A percentile compares a stretch with the other conserved stretches of the same genome.
phyloP scores from a whole-genome alignment of 2,888 invertebrate genomes.

The Nasonia oneida region DNA sequence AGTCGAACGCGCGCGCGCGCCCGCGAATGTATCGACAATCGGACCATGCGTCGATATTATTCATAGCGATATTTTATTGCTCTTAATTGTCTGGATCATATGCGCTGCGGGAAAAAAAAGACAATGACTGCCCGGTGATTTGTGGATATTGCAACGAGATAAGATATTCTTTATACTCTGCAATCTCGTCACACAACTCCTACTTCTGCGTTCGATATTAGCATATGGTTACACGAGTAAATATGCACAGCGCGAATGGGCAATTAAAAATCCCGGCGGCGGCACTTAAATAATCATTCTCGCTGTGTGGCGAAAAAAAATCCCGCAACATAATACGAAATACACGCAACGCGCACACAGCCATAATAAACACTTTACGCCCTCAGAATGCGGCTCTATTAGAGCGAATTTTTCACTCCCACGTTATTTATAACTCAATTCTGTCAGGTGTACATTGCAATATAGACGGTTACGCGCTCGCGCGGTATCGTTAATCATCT shows the following conservation, averaged over 20 bases:
- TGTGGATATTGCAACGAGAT: conserved; percentile 5
- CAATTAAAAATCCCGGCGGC: conserved; percentile 22
- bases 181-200: not conserved
- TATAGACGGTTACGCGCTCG: conserved; percentile 40
- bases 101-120: not conserved
- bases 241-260: conserved; percentile 12
- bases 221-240: conserved; percentile 16
- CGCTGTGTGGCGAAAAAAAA: not conserved
- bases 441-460: conserved; percentile 29
- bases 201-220: conserved; percentile 23
- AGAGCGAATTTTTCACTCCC: conserved; percentile 17
- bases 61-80: conserved; percentile 6
- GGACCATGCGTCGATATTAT: not conserved
- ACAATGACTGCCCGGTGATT: not conserved
- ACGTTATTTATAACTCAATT: conserved; percentile 53
- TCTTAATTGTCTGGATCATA: not conserved
- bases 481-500: conserved; percentile 39
- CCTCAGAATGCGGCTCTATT: conserved; percentile 13
- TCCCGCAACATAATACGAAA: not conserved
- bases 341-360: not conserved
- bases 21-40: not conserved
- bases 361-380: conserved; percentile 9
- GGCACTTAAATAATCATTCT: conserved; percentile 19
- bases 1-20: not conserved
- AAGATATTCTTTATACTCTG: conserved; percentile 11